These are phyloP conservation scores for Hoplostethus mediterraneus DNA, from an alignment of 2,797 vertebrate genomes.

Conservation along the genomic window DNA sequence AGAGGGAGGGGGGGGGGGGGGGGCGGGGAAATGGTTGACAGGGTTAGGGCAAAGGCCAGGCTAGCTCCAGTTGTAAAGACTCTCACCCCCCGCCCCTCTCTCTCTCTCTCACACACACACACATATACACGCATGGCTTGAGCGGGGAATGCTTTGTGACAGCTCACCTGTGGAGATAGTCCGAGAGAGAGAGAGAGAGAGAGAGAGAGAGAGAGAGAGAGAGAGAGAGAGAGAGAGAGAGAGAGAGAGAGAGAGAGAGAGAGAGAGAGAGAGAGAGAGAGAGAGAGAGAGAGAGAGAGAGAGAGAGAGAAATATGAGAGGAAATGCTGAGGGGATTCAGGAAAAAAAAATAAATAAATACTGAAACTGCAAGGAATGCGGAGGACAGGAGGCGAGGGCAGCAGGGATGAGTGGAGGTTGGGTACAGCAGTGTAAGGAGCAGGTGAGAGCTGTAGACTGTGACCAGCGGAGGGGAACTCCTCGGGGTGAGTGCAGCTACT, in stretches of 20 bases:
- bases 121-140: not conserved
- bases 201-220: no score
- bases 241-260: not conserved
- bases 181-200: slow-evolving; percentile 1
- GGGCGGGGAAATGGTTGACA: not conserved
- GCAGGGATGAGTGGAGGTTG: not conserved
- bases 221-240: not conserved
- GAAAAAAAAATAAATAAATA: slow-evolving; percentile 10
- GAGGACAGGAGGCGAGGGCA: slow-evolving; percentile 12
- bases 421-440: not conserved
- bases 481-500: slow-evolving; percentile 27
- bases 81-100: no score
- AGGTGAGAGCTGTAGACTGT: not conserved
- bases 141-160: slow-evolving; percentile 3
- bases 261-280: not conserved
- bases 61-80: slow-evolving; percentile 45
- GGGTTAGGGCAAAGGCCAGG: slow-evolving; percentile 31
- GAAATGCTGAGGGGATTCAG: slow-evolving; percentile 44
- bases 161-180: slow-evolving; percentile 27
- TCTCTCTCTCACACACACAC: not conserved
- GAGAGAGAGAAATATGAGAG: slow-evolving; percentile 25
- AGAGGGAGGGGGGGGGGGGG: no score
- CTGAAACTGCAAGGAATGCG: slow-evolving; percentile 45
- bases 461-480: slow-evolving; percentile 43
- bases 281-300: not conserved